A percentile compares a stretch with the other conserved stretches of the same genome.
Evolutionary conservation across 2,888 invertebrate genomes (phyloP).

Genomic region (Sthenelais limicola): DNA sequence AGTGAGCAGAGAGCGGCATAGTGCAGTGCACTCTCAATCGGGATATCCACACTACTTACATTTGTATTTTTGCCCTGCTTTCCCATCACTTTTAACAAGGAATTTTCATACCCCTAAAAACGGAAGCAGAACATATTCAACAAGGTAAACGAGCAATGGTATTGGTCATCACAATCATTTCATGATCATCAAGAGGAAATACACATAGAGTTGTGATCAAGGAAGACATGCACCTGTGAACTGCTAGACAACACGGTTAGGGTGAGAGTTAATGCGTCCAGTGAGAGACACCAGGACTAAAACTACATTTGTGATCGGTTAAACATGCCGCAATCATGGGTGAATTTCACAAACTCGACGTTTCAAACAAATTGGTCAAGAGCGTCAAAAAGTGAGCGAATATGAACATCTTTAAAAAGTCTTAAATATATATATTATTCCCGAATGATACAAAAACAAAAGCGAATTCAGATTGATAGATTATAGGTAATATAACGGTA

Average conservation of each 20-base stretch:
- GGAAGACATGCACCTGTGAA: constrained; percentile 36
- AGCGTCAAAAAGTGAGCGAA: too few relatives aligned
- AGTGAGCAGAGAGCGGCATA: constrained; percentile 44
- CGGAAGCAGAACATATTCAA: constrained; percentile 36
- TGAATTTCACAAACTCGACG: constrained; percentile 39
- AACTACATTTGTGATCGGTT: too few relatives aligned
- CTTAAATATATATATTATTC: too few relatives aligned
- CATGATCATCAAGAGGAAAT: not conserved
- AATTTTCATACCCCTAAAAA: constrained; percentile 96
- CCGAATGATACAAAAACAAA: too few relatives aligned
- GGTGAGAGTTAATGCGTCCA: constrained; percentile 27
- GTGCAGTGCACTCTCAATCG: constrained; percentile 37
- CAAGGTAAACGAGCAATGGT: constrained; percentile 17
- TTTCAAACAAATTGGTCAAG: too few relatives aligned
- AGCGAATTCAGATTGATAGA: too few relatives aligned
- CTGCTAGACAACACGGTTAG: constrained; percentile 34
- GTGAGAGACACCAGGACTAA: constrained; percentile 17
- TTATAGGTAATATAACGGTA: too few relatives aligned
- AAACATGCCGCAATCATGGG: constrained; percentile 21
- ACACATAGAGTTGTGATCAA: constrained; percentile 20
- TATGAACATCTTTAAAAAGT: too few relatives aligned
- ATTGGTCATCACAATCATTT: too few relatives aligned
- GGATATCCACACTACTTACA: constrained; percentile 63
- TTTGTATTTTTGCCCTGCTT: constrained; percentile 93
- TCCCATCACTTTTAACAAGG: constrained; percentile 98